phyloP scores from a whole-genome alignment of 2,113 vertebrate genomes.

The Ariopsis seemanni region DNA sequence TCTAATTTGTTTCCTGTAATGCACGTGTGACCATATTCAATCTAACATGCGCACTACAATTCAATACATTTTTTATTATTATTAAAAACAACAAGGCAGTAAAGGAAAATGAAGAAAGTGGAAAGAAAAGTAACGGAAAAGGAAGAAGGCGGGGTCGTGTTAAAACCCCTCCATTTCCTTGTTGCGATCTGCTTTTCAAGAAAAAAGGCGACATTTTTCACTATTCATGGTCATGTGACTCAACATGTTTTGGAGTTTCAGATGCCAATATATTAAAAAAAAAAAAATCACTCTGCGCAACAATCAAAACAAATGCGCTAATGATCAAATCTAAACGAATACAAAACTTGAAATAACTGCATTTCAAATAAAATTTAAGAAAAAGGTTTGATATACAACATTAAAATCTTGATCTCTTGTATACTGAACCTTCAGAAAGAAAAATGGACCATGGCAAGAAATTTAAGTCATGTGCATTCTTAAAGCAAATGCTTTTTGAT shows the following conservation, averaged over 20 bases:
- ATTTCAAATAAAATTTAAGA: neutral
- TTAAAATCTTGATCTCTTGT: too few relatives aligned
- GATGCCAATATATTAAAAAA: neutral
- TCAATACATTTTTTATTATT: too few relatives aligned
- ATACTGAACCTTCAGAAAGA: too few relatives aligned
- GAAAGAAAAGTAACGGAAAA: neutral
- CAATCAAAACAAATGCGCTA: neutral
- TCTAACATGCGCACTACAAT: too few relatives aligned
- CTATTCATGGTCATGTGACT: neutral
- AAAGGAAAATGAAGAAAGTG: neutral
- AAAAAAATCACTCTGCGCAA: neutral
- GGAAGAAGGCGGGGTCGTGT: neutral
- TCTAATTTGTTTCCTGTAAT: too few relatives aligned
- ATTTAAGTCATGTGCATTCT: too few relatives aligned
- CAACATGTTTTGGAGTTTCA: neutral
- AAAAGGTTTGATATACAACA: too few relatives aligned
- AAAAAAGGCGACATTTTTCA: neutral
- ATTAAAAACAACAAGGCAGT: neutral
- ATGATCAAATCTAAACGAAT: neutral
- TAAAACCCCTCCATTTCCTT: too few relatives aligned
- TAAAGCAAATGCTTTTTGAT: too few relatives aligned
- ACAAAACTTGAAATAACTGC: neutral
- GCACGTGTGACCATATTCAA: too few relatives aligned
- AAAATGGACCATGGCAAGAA: too few relatives aligned
- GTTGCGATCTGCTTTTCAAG: neutral